Conservation (phyloP, 2,113 vertebrate species). For the Ceyx melanurus region DNA sequence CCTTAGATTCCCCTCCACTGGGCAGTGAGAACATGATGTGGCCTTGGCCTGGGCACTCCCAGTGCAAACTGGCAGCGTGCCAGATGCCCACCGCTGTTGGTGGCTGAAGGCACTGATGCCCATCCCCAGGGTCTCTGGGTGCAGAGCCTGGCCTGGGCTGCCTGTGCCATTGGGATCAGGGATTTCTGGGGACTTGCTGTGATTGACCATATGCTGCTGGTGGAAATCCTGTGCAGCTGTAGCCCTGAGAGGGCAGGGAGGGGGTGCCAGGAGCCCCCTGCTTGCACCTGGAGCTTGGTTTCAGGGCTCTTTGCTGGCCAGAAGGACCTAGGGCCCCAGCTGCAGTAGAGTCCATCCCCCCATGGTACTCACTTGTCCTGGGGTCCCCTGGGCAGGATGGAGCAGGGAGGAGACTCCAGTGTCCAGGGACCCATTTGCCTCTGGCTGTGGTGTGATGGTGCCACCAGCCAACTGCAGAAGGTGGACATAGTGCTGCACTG, state of each 20-base stretch:
- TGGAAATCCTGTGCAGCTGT: not conserved
- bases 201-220: not conserved
- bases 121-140: not conserved
- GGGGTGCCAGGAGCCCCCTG: not conserved
- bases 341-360: not conserved
- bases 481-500: not conserved
- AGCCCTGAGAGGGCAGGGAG: not conserved
- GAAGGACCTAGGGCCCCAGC: not conserved
- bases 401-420: not conserved
- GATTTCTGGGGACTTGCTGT: not conserved
- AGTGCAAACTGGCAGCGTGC: not conserved
- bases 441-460: not conserved
- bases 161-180: not conserved
- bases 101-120: not conserved
- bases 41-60: not conserved
- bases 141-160: not conserved
- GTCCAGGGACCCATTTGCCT: not conserved
- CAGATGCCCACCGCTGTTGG: rapidly evolving
- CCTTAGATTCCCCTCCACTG: not conserved
- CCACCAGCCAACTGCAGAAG: too few species aligned
- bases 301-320: not conserved
- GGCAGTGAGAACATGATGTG: rapidly evolving
- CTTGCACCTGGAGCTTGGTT: not conserved
- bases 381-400: not conserved
- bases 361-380: not conserved